Percentiles rank a stretch among this genome's conserved stretches.
phyloP scores from a whole-genome alignment of 2,113 vertebrate species.

The Zapornia atra region DNA sequence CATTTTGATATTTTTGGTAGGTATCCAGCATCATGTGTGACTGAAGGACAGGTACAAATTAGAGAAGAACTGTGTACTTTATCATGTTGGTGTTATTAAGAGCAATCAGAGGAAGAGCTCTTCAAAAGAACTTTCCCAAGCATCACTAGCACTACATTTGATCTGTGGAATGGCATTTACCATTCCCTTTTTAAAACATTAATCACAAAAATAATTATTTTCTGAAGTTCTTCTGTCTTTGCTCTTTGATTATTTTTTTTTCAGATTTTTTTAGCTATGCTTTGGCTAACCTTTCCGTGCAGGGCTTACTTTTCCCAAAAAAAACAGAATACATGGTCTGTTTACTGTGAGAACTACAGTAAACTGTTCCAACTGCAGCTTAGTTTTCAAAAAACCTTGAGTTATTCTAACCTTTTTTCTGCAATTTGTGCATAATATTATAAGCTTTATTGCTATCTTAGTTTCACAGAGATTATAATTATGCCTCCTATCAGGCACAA shows the following conservation, averaged over 20 bases:
- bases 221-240: not conserved
- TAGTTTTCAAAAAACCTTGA: not conserved
- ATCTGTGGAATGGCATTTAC: not conserved
- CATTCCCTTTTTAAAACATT: not conserved
- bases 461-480: not conserved
- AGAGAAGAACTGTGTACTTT: not conserved
- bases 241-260: not conserved
- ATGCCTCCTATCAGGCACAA: not conserved
- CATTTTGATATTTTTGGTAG: not conserved
- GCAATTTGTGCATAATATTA: not conserved
- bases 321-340: not conserved
- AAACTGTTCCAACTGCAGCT: not conserved
- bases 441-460: not conserved
- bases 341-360: not conserved
- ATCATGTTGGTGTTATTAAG: not conserved
- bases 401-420: not conserved
- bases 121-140: not conserved
- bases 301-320: not conserved
- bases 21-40: not conserved
- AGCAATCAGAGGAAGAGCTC: not conserved
- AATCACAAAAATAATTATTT: not conserved
- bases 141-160: not conserved
- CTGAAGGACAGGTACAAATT: not conserved
- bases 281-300: not conserved
- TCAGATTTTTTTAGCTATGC: no score